phyloP scores from a whole-genome alignment of 2,797 vertebrate species.

The Alcedo atthis region DNA sequence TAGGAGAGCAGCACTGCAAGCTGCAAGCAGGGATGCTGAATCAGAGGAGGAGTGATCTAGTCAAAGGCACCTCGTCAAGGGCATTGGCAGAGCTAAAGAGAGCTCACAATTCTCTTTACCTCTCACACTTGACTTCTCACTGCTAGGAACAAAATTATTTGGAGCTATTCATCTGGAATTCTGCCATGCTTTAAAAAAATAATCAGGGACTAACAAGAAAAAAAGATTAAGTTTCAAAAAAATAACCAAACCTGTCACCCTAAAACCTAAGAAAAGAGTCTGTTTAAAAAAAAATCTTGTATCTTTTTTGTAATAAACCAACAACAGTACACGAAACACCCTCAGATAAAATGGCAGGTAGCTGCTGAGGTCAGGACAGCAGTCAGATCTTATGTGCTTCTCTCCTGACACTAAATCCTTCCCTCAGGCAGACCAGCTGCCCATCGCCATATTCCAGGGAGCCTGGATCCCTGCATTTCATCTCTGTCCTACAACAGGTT shows the following conservation, averaged over 20 bases:
- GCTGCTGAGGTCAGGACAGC: neutral
- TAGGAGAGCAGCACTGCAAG: neutral
- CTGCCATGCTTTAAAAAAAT: neutral
- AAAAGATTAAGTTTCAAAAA: neutral
- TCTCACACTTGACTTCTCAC: neutral
- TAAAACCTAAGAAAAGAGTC: neutral
- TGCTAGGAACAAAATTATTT: neutral
- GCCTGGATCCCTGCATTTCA: neutral
- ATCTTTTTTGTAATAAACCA: neutral
- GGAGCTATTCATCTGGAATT: neutral
- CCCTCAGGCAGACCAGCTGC: neutral
- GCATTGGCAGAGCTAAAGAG: neutral
- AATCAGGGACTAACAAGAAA: neutral
- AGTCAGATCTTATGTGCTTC: neutral
- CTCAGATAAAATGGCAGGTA: neutral
- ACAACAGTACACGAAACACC: neutral
- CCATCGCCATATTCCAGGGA: neutral
- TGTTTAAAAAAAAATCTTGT: neutral
- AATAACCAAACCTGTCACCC: fast-evolving
- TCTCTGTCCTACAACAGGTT: neutral
- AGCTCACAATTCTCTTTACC: neutral
- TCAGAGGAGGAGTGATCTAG: neutral
- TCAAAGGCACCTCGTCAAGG: neutral
- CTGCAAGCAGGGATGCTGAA: constrained; percentile 7
- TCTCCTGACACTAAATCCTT: neutral